Evolutionary conservation across 2,797 vertebrate species (phyloP).

Genomic region (Pipistrellus kuhlii): DNA sequence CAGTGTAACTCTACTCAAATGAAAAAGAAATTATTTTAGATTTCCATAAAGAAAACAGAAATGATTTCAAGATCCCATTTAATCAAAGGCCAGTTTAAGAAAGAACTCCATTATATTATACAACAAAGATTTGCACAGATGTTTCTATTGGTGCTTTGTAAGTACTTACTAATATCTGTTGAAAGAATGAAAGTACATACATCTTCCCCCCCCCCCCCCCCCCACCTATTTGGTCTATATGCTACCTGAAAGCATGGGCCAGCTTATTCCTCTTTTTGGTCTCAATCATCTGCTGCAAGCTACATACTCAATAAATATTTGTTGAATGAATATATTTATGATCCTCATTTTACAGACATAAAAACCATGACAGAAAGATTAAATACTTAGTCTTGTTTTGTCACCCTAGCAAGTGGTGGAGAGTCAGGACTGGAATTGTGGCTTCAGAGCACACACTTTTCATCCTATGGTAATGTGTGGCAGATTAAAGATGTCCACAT

Average conservation of each 20-base stretch:
- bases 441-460: neutral
- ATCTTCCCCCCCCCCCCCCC: neutral
- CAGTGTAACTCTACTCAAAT: neutral
- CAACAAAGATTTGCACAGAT: neutral
- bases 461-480: neutral
- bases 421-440: neutral
- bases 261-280: neutral
- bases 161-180: neutral
- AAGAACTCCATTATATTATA: neutral
- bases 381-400: neutral
- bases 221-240: neutral
- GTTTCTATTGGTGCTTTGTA: neutral
- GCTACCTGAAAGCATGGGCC: neutral
- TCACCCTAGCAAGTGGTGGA: neutral
- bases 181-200: neutral
- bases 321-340: conserved; percentile 1
- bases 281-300: neutral
- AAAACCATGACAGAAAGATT: neutral
- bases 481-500: neutral
- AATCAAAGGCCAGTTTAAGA: conserved; percentile 22
- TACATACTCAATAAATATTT: neutral
- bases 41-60: conserved; percentile 21
- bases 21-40: conserved; percentile 3
- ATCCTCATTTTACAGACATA: conserved; percentile 12
- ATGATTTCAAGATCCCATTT: neutral